Base-by-base conservation (phyloP, 2,888 invertebrate species). In the Eristalis arbustorum region DNA sequence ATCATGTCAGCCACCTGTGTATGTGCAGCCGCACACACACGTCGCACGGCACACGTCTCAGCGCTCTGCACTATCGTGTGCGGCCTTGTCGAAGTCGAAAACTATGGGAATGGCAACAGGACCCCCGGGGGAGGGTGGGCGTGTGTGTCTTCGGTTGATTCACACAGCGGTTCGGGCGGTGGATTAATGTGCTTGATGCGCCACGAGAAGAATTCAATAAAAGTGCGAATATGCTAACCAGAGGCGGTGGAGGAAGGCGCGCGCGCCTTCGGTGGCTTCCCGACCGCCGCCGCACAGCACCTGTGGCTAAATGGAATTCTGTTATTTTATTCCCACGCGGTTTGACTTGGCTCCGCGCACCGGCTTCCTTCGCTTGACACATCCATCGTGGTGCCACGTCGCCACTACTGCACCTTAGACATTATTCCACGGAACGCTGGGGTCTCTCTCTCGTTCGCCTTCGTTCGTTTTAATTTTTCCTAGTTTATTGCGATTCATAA, bases 281-380 rank as follows among this genome's bases (percentile, higher is more conserved):
- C 49, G 14, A 8, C 11, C 56, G 37, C 23, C 64, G 57, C 59
- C 23, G 23, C 49, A 49, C 49, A 49, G 18, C 85, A 85, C 85
- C 82, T 82, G 82, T 85, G 82, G 85, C 85, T 74, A 82, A 85
- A 85, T 82, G 85, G 77, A 85, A 82, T 85, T 82, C 73, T 67
- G 82, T 82, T 82, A 82, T 82, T 78, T 78, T 74, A 85, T 85
- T 85, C 85, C 66, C 85, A 85, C 85, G 82, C 85, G 74, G 73
- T 78, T 77, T 64, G 76, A 13, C 14, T 59, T 37, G 11, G 57
- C 49, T 61, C 28, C n/a, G 42, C 42, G 14, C 42, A 1, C 23
- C 34, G 10, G 56, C 42, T 23, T 62, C 66, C 66, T 61, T 42
- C 40, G 49, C 59, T 63, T 76, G 73, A 62, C 81, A 49, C 49